Evolutionary conservation across 2,113 vertebrate genomes (phyloP).

Genomic region (Drymodes brunneopygia): DNA sequence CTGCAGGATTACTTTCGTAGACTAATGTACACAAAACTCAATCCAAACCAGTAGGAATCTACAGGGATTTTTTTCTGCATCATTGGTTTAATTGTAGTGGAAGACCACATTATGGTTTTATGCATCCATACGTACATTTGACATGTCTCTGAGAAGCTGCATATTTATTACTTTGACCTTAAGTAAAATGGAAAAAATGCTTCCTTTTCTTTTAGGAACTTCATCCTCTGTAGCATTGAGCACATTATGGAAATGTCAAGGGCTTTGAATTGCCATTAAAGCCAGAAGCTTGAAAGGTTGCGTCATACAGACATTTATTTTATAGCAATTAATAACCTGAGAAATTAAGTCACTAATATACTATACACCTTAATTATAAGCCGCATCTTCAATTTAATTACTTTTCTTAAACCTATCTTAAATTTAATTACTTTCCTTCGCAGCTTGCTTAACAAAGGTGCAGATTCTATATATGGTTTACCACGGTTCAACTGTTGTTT

Average conservation of each 20-base stretch:
- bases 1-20: not conserved
- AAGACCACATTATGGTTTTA: not conserved
- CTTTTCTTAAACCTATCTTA: not conserved
- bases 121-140: not conserved
- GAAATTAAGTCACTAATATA: conserved; percentile 23
- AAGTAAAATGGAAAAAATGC: not conserved
- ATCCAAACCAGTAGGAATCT: not conserved
- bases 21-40: not conserved
- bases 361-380: conserved; percentile 32
- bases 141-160: not conserved
- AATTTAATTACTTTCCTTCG: not conserved
- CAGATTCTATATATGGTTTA: not conserved
- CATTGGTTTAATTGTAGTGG: not conserved
- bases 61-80: not conserved
- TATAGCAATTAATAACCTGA: conserved; percentile 49
- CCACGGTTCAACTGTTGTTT: not conserved
- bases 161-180: conserved; percentile 28
- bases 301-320: conserved; percentile 28
- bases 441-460: not conserved
- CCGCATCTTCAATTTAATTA: conserved; percentile 13
- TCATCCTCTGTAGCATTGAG: not conserved
- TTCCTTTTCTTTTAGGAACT: not conserved
- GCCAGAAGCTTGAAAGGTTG: conserved; percentile 40
- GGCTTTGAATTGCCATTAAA: conserved; percentile 25
- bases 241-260: conserved; percentile 38